Evolutionary conservation across 2,797 vertebrate genomes (phyloP).

Genomic region (Tokudaia muenninki): DNA sequence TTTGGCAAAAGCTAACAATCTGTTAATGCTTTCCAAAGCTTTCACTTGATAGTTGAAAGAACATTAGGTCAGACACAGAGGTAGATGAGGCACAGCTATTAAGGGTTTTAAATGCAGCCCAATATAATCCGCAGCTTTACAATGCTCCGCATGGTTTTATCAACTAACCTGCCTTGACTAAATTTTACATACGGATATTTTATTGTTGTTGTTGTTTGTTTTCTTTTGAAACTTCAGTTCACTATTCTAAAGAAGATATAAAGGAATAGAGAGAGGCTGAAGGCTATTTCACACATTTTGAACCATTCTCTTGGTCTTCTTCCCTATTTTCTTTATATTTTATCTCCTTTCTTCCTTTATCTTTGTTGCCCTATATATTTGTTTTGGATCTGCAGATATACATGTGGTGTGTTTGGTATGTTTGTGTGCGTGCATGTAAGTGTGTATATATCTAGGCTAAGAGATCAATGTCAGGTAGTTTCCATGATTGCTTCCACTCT

Average conservation of each 20-base stretch:
- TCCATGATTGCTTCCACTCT: not conserved
- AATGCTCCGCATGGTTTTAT: not conserved
- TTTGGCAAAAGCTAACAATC: not conserved
- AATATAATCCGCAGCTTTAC: not conserved
- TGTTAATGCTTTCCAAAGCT: not conserved
- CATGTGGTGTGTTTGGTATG: not conserved
- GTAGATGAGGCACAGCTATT: not conserved
- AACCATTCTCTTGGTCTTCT: not conserved
- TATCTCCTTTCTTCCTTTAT: not conserved
- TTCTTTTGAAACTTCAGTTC: not conserved
- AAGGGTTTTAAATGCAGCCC: not conserved
- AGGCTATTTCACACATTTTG: not conserved
- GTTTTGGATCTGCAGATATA: not conserved
- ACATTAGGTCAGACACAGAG: not conserved
- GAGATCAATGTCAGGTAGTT: not conserved
- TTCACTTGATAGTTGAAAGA: not conserved
- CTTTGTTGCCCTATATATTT: not conserved
- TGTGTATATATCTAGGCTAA: not conserved
- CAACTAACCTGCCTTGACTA: not conserved
- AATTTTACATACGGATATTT: not conserved
- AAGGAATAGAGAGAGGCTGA: not conserved
- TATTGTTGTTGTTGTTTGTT: not conserved
- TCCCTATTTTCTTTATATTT: not conserved
- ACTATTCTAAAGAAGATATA: constrained; percentile 1
- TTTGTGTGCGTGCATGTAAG: not conserved